Evolutionary conservation across 2,888 invertebrate species (phyloP), one percentile per base, ranked within the genome.

Genomic region (Sicus ferrugineus): DNA sequence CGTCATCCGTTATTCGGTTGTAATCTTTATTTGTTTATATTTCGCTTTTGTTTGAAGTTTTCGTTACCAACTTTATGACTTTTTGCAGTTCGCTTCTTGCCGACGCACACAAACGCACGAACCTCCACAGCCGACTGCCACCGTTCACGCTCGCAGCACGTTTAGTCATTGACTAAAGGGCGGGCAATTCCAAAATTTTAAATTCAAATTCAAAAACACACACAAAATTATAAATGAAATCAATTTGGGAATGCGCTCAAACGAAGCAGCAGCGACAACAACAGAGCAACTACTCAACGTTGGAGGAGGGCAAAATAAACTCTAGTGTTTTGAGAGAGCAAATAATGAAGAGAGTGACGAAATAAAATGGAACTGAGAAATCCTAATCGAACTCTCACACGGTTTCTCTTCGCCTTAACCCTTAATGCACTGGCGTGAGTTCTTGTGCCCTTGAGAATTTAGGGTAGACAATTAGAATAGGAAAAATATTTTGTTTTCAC

Each of bases 211-310:
- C 67, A 67, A 67, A 67, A 67, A 74, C 74, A 75, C 72, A n/a
- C n/a, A 73, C 77, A 80, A 82, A 81, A 81, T 81, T 81, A 81
- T 81, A 81, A 81, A 82, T 82, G 81, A 82, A 82, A 81, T 81
- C 81, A 82, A 82, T 81, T 82, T 79, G 79, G 58, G 70, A 68
- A 69, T 67, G 69, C 68, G 73, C 73, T 71, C 70, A 73, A 71
- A 61, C 46, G 34, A 3, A 52, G 46, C 34, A 50, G 31, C 19
- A 61, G 54, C 54, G 28, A 14, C 21, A 11, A 26, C 28, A 11
- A 54, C 54, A 26, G 19, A 54, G 28, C 54, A 28, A 23, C 11
- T 28, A 54, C 54, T 11, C 14, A 14, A 52, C n/a, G 21, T 46
- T 16, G n/a, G 19, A 46, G 19, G 6, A 46, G 19, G 11, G 11